Evolutionary conservation across 2,797 vertebrate genomes (phyloP), one percentile per base, ranked within the genome.

Genomic region (Microctenopoma lineatum): DNA sequence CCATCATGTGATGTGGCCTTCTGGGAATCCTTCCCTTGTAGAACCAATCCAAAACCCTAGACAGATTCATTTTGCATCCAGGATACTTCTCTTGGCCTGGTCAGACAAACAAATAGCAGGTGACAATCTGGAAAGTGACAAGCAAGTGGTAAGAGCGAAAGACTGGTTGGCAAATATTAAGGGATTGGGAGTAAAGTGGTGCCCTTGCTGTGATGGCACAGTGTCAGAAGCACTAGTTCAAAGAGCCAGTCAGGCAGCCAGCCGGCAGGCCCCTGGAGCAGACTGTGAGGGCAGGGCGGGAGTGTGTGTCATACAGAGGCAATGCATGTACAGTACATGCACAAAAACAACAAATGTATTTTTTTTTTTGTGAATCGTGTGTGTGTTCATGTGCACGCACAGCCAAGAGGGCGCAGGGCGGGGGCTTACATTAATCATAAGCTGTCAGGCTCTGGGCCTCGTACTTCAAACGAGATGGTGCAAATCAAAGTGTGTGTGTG

Each of bases 341-440:
- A 63, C 51, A 51, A 44, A 67, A 70, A 79, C 70, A 77, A 79
- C 73, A 77, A 77, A 61, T 66, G 59, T 54, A 11, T 79, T 67
- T 50, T 29, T 32, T 34, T 34, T 34, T 32, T 13, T 66, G 39
- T 48, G 57, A 11, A 11, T 27, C 7, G 36, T 21, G 73, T 73
- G 68, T 73, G 50, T 58, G 66, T 75, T 54, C 50, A n/a, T 36
- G 4, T 59, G 64, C 45, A 16, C 54, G 13, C 12, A 12, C 34
- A 12, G 25, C 46, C 10, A 13, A 42, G 66, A 76, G 79, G 84
- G 62, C 75, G 84, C 77, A 83, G 87, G 80, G 75, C 42, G 77
- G 78, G 69, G 89, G 85, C 84, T 90, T 92, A 91, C 92, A 91
- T 92, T 90, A 92, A 94, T 92, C 91, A 88, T 90, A 90, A 88